Conservation (phyloP, 2,888 invertebrate genomes). For the Luperina testacea region DNA sequence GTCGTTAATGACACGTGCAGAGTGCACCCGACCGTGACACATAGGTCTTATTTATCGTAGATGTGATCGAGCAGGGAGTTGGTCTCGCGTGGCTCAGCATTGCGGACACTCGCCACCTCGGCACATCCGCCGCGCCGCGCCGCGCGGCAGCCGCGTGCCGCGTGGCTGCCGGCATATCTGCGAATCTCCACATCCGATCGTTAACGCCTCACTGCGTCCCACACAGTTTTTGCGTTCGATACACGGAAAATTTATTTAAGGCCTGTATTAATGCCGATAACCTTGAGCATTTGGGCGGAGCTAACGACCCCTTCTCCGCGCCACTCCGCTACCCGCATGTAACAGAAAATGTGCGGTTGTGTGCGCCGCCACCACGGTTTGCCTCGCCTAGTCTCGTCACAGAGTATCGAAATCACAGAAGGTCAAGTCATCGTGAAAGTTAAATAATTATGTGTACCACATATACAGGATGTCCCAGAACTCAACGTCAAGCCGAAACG, state of each 20-base stretch:
- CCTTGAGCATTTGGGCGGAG: no score
- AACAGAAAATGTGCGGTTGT: no score
- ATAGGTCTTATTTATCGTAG: neutral
- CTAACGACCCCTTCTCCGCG: no score
- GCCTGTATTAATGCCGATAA: no score
- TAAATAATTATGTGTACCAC: no score
- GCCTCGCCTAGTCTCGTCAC: no score
- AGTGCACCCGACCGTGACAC: slow-evolving; percentile 41
- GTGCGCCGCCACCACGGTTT: no score
- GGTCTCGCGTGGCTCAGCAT: slow-evolving; percentile 84
- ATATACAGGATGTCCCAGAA: no score
- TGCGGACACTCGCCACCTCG: slow-evolving; percentile 75
- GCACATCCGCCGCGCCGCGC: slow-evolving; percentile 37
- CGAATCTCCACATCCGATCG: slow-evolving; percentile 69
- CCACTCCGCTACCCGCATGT: no score
- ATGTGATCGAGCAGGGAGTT: slow-evolving; percentile 43
- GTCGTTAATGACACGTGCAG: slow-evolving; percentile 53
- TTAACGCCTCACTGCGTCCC: slow-evolving; percentile 79
- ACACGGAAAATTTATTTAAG: slow-evolving; percentile 57
- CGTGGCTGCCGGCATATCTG: slow-evolving; percentile 39
- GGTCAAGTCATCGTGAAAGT: no score
- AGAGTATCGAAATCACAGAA: no score
- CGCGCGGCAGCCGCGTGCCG: neutral
- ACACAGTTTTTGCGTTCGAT: slow-evolving; percentile 72
- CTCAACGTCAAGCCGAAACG: no score